Evolutionary conservation across 2,797 vertebrate genomes (phyloP).

Genomic region (Betta splendens): DNA sequence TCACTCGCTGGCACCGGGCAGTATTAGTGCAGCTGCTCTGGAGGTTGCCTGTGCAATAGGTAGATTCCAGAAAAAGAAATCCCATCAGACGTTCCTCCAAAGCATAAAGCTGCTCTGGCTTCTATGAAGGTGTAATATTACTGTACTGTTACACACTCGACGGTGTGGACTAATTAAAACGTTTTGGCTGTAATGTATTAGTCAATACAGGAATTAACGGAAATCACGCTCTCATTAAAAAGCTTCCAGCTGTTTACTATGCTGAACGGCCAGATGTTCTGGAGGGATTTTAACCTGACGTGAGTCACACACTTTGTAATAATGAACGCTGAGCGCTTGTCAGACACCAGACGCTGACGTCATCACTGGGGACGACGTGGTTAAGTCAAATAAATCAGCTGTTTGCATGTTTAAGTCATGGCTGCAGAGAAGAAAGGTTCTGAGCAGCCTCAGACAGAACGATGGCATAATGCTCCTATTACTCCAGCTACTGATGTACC

Average conservation of each 20-base stretch:
- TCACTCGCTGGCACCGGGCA: conserved; percentile 23
- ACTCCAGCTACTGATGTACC: conserved; percentile 12
- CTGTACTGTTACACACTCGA: no score
- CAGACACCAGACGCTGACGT: no score
- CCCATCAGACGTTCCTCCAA: no score
- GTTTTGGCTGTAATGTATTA: conserved; percentile 9
- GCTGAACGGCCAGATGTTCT: no score
- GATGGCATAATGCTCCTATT: conserved; percentile 4
- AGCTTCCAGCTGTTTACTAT: no score
- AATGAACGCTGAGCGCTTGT: no score
- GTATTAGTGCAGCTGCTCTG: conserved; percentile 18
- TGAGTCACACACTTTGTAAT: no score
- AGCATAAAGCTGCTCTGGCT: conserved; percentile 23
- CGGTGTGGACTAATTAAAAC: conserved; percentile 37
- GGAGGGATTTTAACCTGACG: no score
- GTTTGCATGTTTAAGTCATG: no score
- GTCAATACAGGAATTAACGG: conserved; percentile 7
- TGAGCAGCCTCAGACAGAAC: neutral
- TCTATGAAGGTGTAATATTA: no score
- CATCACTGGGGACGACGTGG: no score
- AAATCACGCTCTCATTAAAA: conserved; percentile 23
- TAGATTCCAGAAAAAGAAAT: conserved; percentile 9
- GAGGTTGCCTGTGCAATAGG: conserved; percentile 22
- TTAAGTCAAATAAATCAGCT: no score
- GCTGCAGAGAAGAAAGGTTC: neutral